Conservation (phyloP, 2,113 vertebrate species). For the Brachionichthys hirsutus region DNA sequence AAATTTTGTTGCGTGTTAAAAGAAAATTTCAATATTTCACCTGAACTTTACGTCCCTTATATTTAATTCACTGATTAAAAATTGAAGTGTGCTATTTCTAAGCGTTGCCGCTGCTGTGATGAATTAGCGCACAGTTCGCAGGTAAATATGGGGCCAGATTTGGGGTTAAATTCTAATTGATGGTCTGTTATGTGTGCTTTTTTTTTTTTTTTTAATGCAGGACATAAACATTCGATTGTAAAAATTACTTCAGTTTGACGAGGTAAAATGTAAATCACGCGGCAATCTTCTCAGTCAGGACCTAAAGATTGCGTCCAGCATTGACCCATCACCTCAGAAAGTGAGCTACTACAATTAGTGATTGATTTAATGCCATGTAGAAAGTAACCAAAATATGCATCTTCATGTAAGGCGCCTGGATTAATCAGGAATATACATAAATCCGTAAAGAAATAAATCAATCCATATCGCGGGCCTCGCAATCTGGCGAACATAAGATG, state of each 20-base stretch:
- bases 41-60: background rate
- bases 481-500: constrained; percentile 24
- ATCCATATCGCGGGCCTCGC: constrained; percentile 37
- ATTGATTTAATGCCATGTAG: constrained; percentile 51
- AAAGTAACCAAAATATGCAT: constrained; percentile 8
- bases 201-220: background rate
- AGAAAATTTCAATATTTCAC: constrained; percentile 10
- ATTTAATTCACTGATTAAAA: constrained; percentile 11
- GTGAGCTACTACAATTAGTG: constrained; percentile 30
- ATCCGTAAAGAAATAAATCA: constrained; percentile 27
- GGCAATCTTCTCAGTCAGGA: background rate
- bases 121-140: constrained; percentile 10
- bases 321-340: constrained; percentile 41
- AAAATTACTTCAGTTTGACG: background rate
- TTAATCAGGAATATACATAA: constrained; percentile 27
- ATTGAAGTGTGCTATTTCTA: background rate
- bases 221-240: background rate
- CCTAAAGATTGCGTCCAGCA: constrained; percentile 17
- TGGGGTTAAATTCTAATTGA: constrained; percentile 2
- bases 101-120: constrained; percentile 12
- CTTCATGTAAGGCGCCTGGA: constrained; percentile 12
- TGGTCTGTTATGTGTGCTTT: background rate
- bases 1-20: constrained; percentile 8
- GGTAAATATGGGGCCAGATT: background rate
- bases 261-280: background rate